A percentile compares a stretch with the other conserved stretches of the same genome.
Evolutionary conservation across 1,140 invertebrate genomes (phyloP).

Genomic region (Nebria ingens): DNA sequence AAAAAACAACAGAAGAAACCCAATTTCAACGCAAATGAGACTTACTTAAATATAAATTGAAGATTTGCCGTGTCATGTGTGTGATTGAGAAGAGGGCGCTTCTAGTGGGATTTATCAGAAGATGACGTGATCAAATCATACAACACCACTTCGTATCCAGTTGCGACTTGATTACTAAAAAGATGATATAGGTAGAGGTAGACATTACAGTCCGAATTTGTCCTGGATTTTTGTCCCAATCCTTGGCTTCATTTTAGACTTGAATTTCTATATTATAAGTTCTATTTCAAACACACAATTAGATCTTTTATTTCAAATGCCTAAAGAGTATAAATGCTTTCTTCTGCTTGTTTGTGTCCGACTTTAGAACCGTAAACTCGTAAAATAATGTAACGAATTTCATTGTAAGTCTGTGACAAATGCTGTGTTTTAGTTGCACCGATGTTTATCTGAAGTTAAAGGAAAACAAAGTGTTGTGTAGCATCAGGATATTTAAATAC

Average conservation of each 20-base stretch:
- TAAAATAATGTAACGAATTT: too few species aligned
- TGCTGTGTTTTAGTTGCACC: too few species aligned
- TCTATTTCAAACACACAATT: too few species aligned
- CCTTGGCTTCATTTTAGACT: too few species aligned
- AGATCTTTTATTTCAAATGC: too few species aligned
- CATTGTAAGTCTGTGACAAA: too few species aligned
- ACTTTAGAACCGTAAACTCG: too few species aligned
- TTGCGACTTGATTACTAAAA: background rate
- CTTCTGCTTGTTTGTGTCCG: too few species aligned
- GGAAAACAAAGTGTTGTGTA: background rate
- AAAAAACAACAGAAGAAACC: constrained; percentile 17
- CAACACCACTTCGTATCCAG: background rate
- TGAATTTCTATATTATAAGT: too few species aligned
- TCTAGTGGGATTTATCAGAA: background rate
- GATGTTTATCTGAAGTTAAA: constrained; percentile 4
- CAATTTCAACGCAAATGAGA: constrained; percentile 18
- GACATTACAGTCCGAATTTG: too few species aligned
- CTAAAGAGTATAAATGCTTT: too few species aligned
- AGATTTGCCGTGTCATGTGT: constrained; percentile 14
- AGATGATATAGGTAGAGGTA: background rate
- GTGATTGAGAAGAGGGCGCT: background rate
- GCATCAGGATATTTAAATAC: background rate
- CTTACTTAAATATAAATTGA: constrained; percentile 16
- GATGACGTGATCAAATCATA: background rate
- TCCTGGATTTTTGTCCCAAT: too few species aligned